These are phyloP conservation scores for Saccostrea cuccullata DNA, from an alignment of 1,140 invertebrate genomes.

Conservation along the genomic window DNA sequence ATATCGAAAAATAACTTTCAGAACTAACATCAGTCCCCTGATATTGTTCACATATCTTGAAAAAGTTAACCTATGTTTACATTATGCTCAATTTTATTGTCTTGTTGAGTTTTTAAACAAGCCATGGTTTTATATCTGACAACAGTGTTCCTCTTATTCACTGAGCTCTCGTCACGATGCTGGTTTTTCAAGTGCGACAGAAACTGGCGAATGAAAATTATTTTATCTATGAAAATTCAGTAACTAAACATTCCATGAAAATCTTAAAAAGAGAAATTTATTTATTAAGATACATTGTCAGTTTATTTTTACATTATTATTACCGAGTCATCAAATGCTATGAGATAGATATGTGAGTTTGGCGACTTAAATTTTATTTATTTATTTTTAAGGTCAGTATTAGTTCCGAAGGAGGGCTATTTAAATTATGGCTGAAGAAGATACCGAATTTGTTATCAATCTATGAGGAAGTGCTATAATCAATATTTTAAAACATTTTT, in stretches of 20 bases:
- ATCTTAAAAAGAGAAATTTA: slow-evolving; percentile 1
- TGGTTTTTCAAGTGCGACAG: slow-evolving; percentile 28
- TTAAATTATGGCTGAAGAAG: not conserved
- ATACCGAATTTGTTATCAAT: not conserved
- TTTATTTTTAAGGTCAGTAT: slow-evolving; percentile 12
- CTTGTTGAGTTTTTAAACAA: slow-evolving; percentile 25
- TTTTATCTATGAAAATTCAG: not conserved
- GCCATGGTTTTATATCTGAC: not conserved
- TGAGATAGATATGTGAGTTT: not conserved
- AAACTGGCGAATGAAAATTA: slow-evolving; percentile 8
- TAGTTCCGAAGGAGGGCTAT: not conserved
- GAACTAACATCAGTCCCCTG: no score
- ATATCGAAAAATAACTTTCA: no score
- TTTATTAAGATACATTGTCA: slow-evolving; percentile 11
- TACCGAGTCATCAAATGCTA: not conserved
- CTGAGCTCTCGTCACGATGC: slow-evolving; percentile 18
- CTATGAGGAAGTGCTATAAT: slow-evolving; percentile 6
- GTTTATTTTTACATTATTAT: slow-evolving; percentile 26
- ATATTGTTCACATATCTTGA: not conserved
- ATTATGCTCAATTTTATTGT: slow-evolving; percentile 4
- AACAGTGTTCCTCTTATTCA: not conserved
- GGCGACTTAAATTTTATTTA: slow-evolving; percentile 2
- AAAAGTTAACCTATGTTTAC: not conserved
- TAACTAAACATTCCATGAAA: slow-evolving; percentile 12
- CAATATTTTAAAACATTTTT: slow-evolving; percentile 1